Base-by-base conservation (phyloP, 2,888 invertebrate species). In the Apocheima hispidaria region DNA sequence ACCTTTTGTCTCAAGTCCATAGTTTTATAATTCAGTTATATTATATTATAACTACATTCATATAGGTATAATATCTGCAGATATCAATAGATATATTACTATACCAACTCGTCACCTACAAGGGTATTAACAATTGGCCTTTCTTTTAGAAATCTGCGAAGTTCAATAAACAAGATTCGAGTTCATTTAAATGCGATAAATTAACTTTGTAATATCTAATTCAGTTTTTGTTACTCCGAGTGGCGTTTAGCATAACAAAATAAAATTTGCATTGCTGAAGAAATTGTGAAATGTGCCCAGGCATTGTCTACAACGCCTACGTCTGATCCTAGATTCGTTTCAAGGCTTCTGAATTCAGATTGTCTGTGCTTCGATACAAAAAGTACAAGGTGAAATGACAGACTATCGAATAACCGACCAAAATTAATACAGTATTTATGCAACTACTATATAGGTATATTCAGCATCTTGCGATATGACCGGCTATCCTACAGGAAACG, bases 201-300 rank as follows among this genome's bases (percentile, higher is more conserved):
- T 35, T 10, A 21, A 38, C 0, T 6, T 38, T 56, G 40, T 33
- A 20, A 56, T 12, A 60, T 2, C 18, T 55, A 16, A 61, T 51
- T 51, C 21, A 30, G 46, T 61, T 60, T 60, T 54, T 60, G 38
- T 10, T 40, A 54, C 51, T 44, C 36, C 58, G 43, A 57, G 26
- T 46, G 28, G 51, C 60, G 30, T 65, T 68, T 62, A 66, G 53
- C 63, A 60, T 66, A 65, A 50, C 68, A 65, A 54, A 56, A 61
- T 41, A 46, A 51, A 68, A 66, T 64, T 60, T 59, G 59, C 52
- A 61, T 41, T 50, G 58, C 53, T 65, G 65, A 60, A 63, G 63
- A 68, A 60, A 65, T 68, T 65, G 58, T 62, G 68, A 66, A 68
- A 60, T 60, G 54, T 28, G 58, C 66, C 36, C 3, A 53, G 16